Percentiles rank a stretch among this genome's conserved stretches.
Evolutionary conservation across 2,797 vertebrate species (phyloP).

Genomic region (Chaenodraco wilsoni): DNA sequence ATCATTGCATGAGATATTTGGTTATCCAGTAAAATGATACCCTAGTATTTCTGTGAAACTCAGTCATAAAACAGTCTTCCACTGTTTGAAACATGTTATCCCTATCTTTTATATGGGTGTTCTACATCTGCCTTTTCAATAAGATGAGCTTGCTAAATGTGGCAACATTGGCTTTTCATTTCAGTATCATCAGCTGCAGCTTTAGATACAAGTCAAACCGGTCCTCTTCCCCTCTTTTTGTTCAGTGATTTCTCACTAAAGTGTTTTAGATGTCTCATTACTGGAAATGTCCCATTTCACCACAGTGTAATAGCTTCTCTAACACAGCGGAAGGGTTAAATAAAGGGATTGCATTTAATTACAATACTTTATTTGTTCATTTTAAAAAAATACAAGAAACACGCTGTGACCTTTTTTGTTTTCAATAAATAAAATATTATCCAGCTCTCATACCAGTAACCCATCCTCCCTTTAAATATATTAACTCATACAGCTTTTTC

Average conservation of each 20-base stretch:
- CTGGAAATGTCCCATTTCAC: constrained; percentile 2
- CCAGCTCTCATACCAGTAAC: background rate
- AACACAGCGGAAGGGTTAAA: background rate
- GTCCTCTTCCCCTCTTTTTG: too few relatives aligned
- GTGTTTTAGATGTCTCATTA: background rate
- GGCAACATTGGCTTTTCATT: too few relatives aligned
- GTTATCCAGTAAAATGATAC: background rate
- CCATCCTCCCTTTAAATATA: background rate
- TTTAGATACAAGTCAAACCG: too few relatives aligned
- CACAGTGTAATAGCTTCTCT: background rate
- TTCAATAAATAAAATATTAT: background rate
- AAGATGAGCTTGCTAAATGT: too few relatives aligned
- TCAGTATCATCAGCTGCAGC: too few relatives aligned
- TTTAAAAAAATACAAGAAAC: background rate
- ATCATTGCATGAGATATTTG: background rate
- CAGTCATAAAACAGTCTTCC: background rate
- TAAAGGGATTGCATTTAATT: background rate
- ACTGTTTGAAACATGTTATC: background rate
- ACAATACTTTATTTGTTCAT: too few relatives aligned
- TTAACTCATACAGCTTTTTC: background rate
- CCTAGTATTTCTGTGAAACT: background rate
- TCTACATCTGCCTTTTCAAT: too few relatives aligned
- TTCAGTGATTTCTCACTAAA: background rate
- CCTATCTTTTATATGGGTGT: background rate
- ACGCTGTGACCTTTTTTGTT: background rate